Evolutionary conservation across 2,888 invertebrate species (phyloP), one percentile per base, ranked within the genome.

Genomic region (Oxystoma pomonae): DNA sequence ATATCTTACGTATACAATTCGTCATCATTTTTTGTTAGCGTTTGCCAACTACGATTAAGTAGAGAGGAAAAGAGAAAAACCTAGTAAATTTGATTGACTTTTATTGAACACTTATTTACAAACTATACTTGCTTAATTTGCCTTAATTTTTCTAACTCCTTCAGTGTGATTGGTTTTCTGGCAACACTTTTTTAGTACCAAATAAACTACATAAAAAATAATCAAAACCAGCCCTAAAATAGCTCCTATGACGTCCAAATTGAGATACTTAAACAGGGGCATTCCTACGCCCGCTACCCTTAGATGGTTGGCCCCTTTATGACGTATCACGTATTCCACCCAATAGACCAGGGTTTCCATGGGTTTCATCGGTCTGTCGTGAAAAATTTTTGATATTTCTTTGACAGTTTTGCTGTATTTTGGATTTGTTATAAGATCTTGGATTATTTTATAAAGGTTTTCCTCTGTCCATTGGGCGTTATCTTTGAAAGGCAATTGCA

Each of bases 381-480:
- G 72, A 59, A 75, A 67, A 16, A 76, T 49, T 60, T 58, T 65
- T 1, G 74, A 74, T 65, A 71, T 69, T 55, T n/a, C 51, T 63
- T 72, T 66, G 1, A 69, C 73, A 57, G 69, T 74, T 63, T 72
- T 65, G 16, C 59, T 55, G 52, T 74, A 75, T 61, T 63, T 70
- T 19, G 78, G 74, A 69, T 84, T 75, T 16, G 73, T 74, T 0
- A 85, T 72, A 2, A 85, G 73, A 65, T 81, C 78, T 1, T 75
- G 70, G 0, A 85, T 63, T 16, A 74, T 65, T 17, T 69, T 71
- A 17, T 68, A 73, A 0, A 85, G 69, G 1, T 65, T 75, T 61
- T 79, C 73, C 72, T 83, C 83, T 61, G 76, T 81, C 21, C 84
- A 79, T 21, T 82, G 76, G 1, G 60, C 55, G 19, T 57, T 53